phyloP scores from a whole-genome alignment of 1,140 invertebrate genomes.

The Tetragonula clypearis region DNA sequence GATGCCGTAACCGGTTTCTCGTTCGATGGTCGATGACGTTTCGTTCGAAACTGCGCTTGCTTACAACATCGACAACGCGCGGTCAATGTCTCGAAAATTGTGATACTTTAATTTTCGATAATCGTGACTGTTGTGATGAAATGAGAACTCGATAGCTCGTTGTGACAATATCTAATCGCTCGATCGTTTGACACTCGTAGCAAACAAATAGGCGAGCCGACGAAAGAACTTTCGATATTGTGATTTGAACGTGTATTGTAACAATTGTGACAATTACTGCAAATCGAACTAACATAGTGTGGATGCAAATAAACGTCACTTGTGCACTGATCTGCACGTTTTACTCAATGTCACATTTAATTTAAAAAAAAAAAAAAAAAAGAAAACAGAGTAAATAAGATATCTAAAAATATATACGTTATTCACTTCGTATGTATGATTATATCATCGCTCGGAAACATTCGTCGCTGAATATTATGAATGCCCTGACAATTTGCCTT shows the following conservation, averaged over 20 bases:
- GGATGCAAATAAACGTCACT: background rate
- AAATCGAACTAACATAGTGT: background rate
- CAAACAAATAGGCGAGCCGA: background rate
- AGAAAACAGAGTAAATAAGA: background rate
- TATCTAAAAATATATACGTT: background rate
- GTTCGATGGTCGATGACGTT: background rate
- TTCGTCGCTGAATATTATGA: too few relatives aligned
- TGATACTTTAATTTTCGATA: background rate
- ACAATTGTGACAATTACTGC: too few relatives aligned
- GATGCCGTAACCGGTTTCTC: conserved; percentile 20
- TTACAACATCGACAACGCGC: background rate
- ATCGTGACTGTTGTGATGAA: background rate
- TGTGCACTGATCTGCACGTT: background rate
- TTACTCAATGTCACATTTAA: background rate
- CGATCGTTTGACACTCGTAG: background rate
- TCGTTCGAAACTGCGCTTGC: background rate
- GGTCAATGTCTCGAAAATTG: background rate
- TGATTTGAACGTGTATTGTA: background rate
- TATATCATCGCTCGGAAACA: background rate
- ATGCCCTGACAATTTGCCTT: background rate
- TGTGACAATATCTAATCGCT: background rate
- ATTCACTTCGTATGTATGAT: background rate
- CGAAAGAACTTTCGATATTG: background rate
- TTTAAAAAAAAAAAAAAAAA: too few relatives aligned
- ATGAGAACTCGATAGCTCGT: background rate